phyloP scores from a whole-genome alignment of 1,140 invertebrate species.

The Galendromus occidentalis region DNA sequence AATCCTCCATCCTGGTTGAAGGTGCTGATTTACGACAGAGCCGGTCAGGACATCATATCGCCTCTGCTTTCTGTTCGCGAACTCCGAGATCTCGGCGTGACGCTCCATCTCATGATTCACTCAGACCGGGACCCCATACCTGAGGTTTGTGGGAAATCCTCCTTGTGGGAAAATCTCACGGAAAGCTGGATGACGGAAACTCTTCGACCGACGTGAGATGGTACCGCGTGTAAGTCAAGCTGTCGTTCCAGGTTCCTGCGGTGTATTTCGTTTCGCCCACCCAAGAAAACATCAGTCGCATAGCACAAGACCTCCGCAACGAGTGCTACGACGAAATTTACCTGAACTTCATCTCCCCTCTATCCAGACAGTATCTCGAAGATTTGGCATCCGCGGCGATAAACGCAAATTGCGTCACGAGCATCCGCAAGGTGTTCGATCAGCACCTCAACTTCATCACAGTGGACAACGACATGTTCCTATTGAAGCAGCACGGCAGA shows the following conservation, averaged over 20 bases:
- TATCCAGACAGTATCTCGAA: conserved; percentile 81
- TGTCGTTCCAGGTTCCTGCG: conserved; percentile 47
- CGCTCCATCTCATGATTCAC: conserved; percentile 87
- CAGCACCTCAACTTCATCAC: conserved; percentile 98
- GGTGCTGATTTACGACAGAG: conserved; percentile 78
- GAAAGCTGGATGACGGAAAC: too few relatives aligned
- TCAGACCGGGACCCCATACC: conserved; percentile 85
- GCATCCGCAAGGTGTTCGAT: conserved; percentile 85
- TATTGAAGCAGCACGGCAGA: conserved; percentile 72
- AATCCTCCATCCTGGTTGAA: conserved; percentile 18
- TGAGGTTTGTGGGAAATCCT: conserved; percentile 34
- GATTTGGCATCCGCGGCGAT: conserved; percentile 79
- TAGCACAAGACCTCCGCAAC: conserved; percentile 66
- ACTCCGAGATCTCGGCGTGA: conserved; percentile 81
- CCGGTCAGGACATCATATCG: conserved; percentile 94
- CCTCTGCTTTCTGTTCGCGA: conserved; percentile 89
- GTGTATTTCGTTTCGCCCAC: conserved; percentile 96
- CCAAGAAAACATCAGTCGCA: conserved; percentile 84
- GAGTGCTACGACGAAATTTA: conserved; percentile 86
- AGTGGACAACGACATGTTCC: conserved; percentile 92
- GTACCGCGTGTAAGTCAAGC: background rate
- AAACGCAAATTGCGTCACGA: conserved; percentile 60
- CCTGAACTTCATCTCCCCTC: conserved; percentile 92
- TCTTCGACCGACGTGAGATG: too few relatives aligned
- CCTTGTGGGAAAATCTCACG: too few relatives aligned